Base-by-base conservation (phyloP, 2,797 vertebrate species). In the Myotis pilosus region DNA sequence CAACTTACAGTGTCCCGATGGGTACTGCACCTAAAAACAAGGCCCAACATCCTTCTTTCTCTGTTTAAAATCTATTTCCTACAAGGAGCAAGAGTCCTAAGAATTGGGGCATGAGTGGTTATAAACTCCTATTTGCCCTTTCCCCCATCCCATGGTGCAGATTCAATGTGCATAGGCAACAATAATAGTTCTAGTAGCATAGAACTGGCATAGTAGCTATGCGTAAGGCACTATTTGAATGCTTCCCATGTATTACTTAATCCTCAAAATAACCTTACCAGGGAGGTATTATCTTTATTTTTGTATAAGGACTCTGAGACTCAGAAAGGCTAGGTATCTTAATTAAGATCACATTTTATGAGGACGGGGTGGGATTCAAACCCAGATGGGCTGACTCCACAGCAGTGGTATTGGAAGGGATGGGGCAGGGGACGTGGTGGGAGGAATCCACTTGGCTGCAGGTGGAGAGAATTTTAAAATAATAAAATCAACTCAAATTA, bases 271-370 rank as follows among this genome's bases (percentile, higher is more conserved):
- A 89, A 90, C 55, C 33, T 22, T 72, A 90, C 64, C n/a, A 55
- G 33, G 74, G 8, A 91, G 41, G 2, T 19, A 60, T 33, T 71
- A 72, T 41, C 72, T 81, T 87, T 82, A 87, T 78, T 94, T 91
- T 62, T 44, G 47, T 79, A 83, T 72, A 51, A 81, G 28, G 23
- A 84, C 47, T 53, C 19, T 16, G 30, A 94, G 22, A 71, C 6
- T 47, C 36, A 68, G 38, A 78, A 87, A 89, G 33, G 13, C 22
- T 47, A 74, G 2, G 5, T 41, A 9, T 85, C 57, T 95, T 33
- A 2, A 74, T 79, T 47, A 69, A 69, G 28, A 84, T 71, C 71
- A 80, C 55, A 69, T 28, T 20, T 36, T 88, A 76, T 10, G 19
- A 92, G n/a, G 49, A 44, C 9, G 22, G 53, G 10, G 36, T 60